Evolutionary conservation across 2,797 vertebrate genomes (phyloP).

Genomic region (Poecilia wingei): DNA sequence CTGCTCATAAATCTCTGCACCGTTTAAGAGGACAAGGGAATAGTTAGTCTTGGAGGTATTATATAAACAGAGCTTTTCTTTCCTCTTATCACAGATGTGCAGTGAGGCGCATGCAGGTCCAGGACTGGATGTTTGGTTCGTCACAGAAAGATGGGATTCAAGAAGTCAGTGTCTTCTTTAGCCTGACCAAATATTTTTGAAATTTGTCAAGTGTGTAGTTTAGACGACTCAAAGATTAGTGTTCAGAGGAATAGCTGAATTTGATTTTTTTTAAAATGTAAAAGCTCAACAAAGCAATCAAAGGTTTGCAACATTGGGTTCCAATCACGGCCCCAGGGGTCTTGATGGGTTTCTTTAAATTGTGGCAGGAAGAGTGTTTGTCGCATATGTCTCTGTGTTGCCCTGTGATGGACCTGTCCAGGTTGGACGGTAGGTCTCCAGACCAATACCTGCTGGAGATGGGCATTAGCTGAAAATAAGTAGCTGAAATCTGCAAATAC

Average conservation of each 20-base stretch:
- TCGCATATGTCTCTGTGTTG: not conserved
- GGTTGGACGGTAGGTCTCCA: not conserved
- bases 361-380: not conserved
- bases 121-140: not conserved
- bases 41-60: slow-evolving; percentile 41
- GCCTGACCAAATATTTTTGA: not conserved
- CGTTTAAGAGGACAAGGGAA: slow-evolving; percentile 27
- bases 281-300: no score
- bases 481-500: not conserved
- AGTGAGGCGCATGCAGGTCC: not conserved
- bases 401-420: not conserved
- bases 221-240: not conserved
- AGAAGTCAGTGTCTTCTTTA: not conserved
- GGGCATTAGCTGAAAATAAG: not conserved
- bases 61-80: slow-evolving; percentile 3
- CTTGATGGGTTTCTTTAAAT: not conserved
- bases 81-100: slow-evolving; percentile 1
- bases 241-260: no score
- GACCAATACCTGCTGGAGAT: not conserved
- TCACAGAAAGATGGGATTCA: not conserved
- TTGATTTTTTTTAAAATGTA: no score
- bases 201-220: not conserved
- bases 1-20: slow-evolving; percentile 7
- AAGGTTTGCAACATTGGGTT: no score
- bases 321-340: no score